Evolutionary conservation across 2,888 invertebrate genomes (phyloP), one percentile per base, ranked within the genome.

Genomic region (Brenthis hecate): DNA sequence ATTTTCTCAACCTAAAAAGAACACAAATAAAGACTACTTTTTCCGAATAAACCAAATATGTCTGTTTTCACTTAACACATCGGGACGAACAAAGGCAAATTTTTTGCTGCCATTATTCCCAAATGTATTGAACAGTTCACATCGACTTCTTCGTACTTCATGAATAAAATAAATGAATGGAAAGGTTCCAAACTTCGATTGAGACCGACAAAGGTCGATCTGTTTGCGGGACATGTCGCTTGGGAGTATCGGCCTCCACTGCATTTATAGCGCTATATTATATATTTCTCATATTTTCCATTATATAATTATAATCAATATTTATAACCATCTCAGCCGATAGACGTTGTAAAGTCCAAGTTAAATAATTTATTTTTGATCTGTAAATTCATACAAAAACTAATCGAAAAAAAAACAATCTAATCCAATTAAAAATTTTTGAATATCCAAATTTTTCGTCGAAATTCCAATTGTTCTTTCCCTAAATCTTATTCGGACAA

Each of bases 111-210:
- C 61, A 51, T 54, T 43, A 66, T 69, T 56, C 58, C 69, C 66
- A 61, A 57, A 69, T 57, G 61, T 57, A 51, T 69, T 66, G 71
- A 71, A 54, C 56, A 63, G 50, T 63, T 69, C 68, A 60, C 68
- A 48, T 65, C 69, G 58, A 70, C 57, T 70, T 72, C 72, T 53
- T 58, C 63, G 63, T 69, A 71, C 60, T 71, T 71, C 72, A 72
- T 74, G 73, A 74, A 74, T 74, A 74, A 72, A 72, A 74, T 74
- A 72, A 74, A 72, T 74, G 72, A 74, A 74, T 74, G 71, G 73
- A 69, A 71, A 72, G 56, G 68, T 68, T 70, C 72, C 72, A 72
- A 69, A 71, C 50, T 47, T 43, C 50, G 63, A 58, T 60, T 69
- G 63, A 69, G 51, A 69, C 66, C 69, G 69, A 66, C 67, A 67